A percentile compares a stretch with the other conserved stretches of the same genome.
Conservation (phyloP, 1,140 invertebrate genomes). For the Brevipalpus yothersi region DNA sequence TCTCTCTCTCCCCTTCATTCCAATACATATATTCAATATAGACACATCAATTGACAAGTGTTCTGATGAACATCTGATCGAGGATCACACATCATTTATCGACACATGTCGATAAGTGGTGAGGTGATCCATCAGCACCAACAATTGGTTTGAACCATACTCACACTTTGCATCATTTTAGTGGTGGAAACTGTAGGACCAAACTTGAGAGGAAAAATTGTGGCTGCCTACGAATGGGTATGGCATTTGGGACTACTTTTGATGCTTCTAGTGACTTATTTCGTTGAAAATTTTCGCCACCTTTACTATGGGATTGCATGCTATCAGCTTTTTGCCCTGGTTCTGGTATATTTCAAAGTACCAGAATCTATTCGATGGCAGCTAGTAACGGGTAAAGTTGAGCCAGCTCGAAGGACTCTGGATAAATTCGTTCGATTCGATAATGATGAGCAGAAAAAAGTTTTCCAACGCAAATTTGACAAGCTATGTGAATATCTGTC, state of each 20-base stretch:
- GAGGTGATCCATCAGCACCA: too few relatives aligned
- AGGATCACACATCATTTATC: too few relatives aligned
- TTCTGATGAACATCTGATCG: too few relatives aligned
- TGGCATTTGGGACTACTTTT: constrained; percentile 41
- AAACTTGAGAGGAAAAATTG: constrained; percentile 41
- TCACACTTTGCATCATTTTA: constrained; percentile 13
- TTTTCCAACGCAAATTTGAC: not conserved
- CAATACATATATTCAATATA: too few relatives aligned
- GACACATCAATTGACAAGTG: too few relatives aligned
- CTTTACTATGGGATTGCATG: not conserved
- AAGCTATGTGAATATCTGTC: not conserved
- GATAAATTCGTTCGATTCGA: not conserved
- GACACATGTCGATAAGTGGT: too few relatives aligned
- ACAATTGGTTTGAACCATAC: too few relatives aligned
- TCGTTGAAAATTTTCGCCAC: constrained; percentile 35
- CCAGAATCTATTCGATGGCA: constrained; percentile 9
- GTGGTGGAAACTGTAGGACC: constrained; percentile 60
- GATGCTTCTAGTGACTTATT: constrained; percentile 40
- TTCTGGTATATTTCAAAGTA: not conserved
- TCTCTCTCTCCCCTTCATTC: too few relatives aligned
- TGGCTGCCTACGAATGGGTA: constrained; percentile 47
- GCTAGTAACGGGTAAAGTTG: not conserved
- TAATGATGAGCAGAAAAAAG: too few relatives aligned
- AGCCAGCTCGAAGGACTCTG: constrained; percentile 4
- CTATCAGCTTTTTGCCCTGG: not conserved